Evolutionary conservation across 2,113 vertebrate genomes (phyloP), one percentile per base, ranked within the genome.

Genomic region (Gallinago media): DNA sequence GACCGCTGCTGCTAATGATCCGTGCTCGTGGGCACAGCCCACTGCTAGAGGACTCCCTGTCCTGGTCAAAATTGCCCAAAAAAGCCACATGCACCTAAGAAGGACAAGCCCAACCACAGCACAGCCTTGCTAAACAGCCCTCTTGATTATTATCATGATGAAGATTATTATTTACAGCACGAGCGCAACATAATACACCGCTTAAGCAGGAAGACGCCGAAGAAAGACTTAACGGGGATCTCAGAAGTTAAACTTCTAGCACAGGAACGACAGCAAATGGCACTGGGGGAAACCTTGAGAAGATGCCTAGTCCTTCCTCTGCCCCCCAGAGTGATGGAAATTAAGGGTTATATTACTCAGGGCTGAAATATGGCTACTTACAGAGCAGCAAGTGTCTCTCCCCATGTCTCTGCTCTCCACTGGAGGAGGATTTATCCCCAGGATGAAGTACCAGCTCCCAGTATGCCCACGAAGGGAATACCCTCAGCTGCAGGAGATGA

Each of bases 21-120:
- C 2, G 0, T 95, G 88, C 61, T 58, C 0, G 0, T 73, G 46
- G 46, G 46, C 91, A 88, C 83, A 92, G 83, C 26, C 56, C 52
- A 22, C 85, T 86, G 72, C 83, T 74, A 80, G 38, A 80, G 86
- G 49, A 96, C 93, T 91, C 75, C 61, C 42, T 89, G 94, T 95
- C 56, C 83, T 56, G 34, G 81, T 78, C 68, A 55, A 58, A 44
- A 27, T 11, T 11, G 9, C 15, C 13, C 2, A 5, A 12, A 81
- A 52, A 83, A 84, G 26, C 72, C 70, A 85, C 72, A 67, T 42
- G 18, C 46, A 46, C 32, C 29, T 17, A 70, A 85, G 42, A 58
- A 89, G 36, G 49, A 75, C 62, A 85, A 78, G 71, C n/a, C 86
- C n/a, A 59, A 62, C 65, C 84, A 89, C 18, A 76, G 71, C 13